phyloP scores from a whole-genome alignment of 1,140 invertebrate genomes.

The Listronotus oregonensis region DNA sequence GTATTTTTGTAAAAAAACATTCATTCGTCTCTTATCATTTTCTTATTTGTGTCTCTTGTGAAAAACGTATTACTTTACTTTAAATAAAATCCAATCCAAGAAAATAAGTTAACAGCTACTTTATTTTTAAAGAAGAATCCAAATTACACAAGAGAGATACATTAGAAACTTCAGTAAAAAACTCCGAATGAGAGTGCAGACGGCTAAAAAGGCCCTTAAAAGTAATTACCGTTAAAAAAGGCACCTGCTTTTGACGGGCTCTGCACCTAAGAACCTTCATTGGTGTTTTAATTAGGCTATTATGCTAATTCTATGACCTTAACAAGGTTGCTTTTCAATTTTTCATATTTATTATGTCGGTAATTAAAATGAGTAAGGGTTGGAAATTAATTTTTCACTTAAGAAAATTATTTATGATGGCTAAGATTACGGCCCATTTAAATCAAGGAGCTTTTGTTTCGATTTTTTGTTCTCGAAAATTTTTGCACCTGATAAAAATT shows the following conservation, averaged over 20 bases:
- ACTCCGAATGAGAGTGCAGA: constrained; percentile 22
- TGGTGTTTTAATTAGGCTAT: constrained; percentile 50
- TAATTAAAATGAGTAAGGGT: constrained; percentile 36
- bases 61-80: too few relatives aligned
- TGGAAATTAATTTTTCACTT: constrained; percentile 34
- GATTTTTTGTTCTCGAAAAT: too few relatives aligned
- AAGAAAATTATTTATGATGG: constrained; percentile 21
- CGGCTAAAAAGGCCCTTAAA: constrained; percentile 27
- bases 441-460: constrained; percentile 2
- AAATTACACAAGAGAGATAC: constrained; percentile 33
- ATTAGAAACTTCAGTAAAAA: constrained; percentile 31
- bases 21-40: too few relatives aligned
- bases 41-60: too few relatives aligned
- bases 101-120: too few relatives aligned
- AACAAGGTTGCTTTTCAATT: constrained; percentile 44
- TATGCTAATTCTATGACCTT: constrained; percentile 51
- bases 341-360: constrained; percentile 38
- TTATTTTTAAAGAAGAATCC: not conserved
- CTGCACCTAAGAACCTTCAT: constrained; percentile 47
- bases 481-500: too few relatives aligned
- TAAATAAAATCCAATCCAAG: too few relatives aligned
- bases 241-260: constrained; percentile 48
- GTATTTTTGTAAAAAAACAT: too few relatives aligned
- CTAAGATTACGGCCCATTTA: constrained; percentile 18
- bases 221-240: constrained; percentile 44